Base-by-base conservation (phyloP, 2,797 vertebrate species). In the Sebastiscus albofasciatus region DNA sequence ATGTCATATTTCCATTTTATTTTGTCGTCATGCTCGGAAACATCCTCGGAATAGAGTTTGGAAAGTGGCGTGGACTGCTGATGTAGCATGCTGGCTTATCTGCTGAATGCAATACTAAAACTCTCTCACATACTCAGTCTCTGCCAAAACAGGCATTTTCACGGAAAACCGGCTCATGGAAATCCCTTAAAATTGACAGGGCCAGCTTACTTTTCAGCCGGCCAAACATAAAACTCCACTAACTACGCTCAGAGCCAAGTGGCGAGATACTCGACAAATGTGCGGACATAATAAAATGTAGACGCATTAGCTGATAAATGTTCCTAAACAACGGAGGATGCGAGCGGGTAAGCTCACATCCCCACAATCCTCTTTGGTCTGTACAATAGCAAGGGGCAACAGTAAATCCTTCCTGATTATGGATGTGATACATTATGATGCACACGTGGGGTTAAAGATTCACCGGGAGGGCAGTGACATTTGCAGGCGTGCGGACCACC, bases 151-250 rank as follows among this genome's bases (percentile, higher is more conserved):
- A 73, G 79, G 56, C 75, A 79, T 75, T 87, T 83, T 83, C 80
- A 87, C 79, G 77, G 85, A 77, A 81, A 81, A 84, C 79, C 72
- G 11, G 83, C 83, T 91, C 81, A 80, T 72, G 74, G 71, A 92
- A 93, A 91, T 86, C 88, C 84, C 80, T 78, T 81, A 72, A 83
- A 89, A 80, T 61, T 81, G 89, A 89, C 87, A 78, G 62, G 67
- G 67, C 77, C 80, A 33, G 80, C 86, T 91, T 86, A 87, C 64
- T 81, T 75, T 81, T 79, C 42, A 90, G 73, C 69, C 55, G 13
- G 59, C 39, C 76, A 68, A 77, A 75, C 56, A 76, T 72, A 68
- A 85, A 86, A 81, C 42, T 62, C 16, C 12, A 49, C 42, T 52
- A 61, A 64, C 66, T 29, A 12, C 2, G 3, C 61, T 77, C 46